Evolutionary conservation across 1,140 invertebrate genomes (phyloP), one percentile per base, ranked within the genome.

Genomic region (Ceratoteleas bidentatus): DNA sequence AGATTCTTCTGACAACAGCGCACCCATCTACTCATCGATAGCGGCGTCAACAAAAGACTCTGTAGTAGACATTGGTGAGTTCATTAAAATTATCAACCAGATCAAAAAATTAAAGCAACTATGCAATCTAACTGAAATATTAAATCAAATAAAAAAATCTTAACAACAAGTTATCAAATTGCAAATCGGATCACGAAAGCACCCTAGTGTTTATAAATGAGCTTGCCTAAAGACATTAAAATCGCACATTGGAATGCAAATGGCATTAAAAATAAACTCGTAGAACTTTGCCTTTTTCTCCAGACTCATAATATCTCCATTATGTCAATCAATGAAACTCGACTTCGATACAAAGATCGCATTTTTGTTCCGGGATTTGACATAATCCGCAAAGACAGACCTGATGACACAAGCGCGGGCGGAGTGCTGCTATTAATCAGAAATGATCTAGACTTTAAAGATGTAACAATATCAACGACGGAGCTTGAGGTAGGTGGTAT

Each of bases 201-300:
- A 0, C 43, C 4, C 2, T 43, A 13, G 56, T 43, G 5, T 43
- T 58, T 10, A 2, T 58, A 9, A 2, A 58, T 58, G 56, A 0
- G 7, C 2, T 13, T 24, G 43, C 33, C 2, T 56, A 34, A 36
- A 36, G 14, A 6, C 38, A 24, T 40, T 2, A 40, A 6, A 13
- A 34, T 32, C 1, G 47, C 62, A 40, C 62, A 65, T n/a, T 65
- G 62, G 49, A 65, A 65, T 54, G 62, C 49, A 3, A 53, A 65
- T 40, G 36, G 62, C 8, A 53, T 65, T n/a, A 6, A n/a, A n/a
- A 60, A 77, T 34, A 57, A 72, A 70, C 24, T 49, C 40, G 13
- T 24, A 4, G 50, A 65, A 65, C 4, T 54, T 32, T 53, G 9
- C 0, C 0, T 40, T 40, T 65, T 65, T 52, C 15, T 65, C 11